Percentiles rank a stretch among this genome's conserved stretches.
Conservation (phyloP, 2,797 vertebrate genomes). For the Danio tinwini region DNA sequence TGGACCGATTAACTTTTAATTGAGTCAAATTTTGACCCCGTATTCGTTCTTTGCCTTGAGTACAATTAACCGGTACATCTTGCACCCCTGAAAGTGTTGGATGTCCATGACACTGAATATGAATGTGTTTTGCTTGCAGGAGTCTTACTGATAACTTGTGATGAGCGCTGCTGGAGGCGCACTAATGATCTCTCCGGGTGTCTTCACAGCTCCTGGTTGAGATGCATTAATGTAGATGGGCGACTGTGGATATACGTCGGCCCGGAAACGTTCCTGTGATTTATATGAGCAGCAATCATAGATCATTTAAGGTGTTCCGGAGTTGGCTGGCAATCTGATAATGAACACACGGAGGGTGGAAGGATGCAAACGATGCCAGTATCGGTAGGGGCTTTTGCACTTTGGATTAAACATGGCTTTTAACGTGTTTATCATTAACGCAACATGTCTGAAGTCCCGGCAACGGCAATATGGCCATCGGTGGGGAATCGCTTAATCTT, state of each 20-base stretch:
- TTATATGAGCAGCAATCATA: constrained; percentile 30
- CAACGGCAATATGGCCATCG: neutral
- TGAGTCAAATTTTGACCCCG: constrained; percentile 18
- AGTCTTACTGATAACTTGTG: constrained; percentile 17
- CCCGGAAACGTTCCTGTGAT: constrained; percentile 18
- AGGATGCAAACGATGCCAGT: constrained; percentile 26
- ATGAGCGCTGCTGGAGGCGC: constrained; percentile 38
- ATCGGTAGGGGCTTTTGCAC: constrained; percentile 5
- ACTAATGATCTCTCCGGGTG: constrained; percentile 44
- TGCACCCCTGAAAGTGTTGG: constrained; percentile 2
- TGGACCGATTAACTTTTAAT: neutral
- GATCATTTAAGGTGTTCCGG: constrained; percentile 41
- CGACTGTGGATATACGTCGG: constrained; percentile 26
- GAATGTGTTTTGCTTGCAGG: constrained; percentile 29
- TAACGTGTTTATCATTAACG: constrained; percentile 19
- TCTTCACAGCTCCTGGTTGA: constrained; percentile 37
- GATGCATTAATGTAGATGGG: constrained; percentile 28
- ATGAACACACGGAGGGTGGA: constrained; percentile 29
- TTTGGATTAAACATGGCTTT: constrained; percentile 28
- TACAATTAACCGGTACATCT: constrained; percentile 24
- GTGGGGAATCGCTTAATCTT: constrained; percentile 8
- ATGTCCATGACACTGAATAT: constrained; percentile 43
- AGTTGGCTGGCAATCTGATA: constrained; percentile 42
- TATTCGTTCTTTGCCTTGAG: constrained; percentile 20
- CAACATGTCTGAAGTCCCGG: constrained; percentile 10